These are phyloP conservation scores for Brevipalpus yothersi DNA, from an alignment of 1,140 invertebrate species.

Conservation along the genomic window DNA sequence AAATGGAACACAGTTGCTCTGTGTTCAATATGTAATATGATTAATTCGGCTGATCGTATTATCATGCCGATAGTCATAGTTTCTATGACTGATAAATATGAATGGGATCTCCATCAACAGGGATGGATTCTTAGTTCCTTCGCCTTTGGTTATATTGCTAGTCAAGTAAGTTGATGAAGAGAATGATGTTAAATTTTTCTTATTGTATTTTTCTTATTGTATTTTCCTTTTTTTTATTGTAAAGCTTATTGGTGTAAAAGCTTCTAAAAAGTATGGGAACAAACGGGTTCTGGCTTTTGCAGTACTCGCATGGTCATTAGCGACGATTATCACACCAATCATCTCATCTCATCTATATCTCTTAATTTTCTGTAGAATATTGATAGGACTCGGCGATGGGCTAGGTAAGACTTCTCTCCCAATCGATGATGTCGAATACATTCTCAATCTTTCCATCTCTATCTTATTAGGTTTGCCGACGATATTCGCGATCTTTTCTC, in stretches of 20 bases:
- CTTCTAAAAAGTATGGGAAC: conserved; percentile 40
- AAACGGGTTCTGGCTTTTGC: conserved; percentile 41
- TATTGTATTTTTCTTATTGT: conserved; percentile 6
- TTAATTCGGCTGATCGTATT: conserved; percentile 49
- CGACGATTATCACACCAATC: conserved; percentile 42
- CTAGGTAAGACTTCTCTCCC: conserved; percentile 27
- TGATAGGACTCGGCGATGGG: conserved; percentile 48
- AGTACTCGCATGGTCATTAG: conserved; percentile 46
- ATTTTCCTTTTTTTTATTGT: conserved; percentile 11
- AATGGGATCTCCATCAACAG: conserved; percentile 44
- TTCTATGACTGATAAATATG: conserved; percentile 43
- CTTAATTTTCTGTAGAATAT: conserved; percentile 34
- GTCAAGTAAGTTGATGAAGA: conserved; percentile 28
- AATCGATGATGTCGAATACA: not conserved
- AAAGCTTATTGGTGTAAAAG: conserved; percentile 40
- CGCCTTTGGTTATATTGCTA: conserved; percentile 51
- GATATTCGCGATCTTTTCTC: conserved; percentile 51
- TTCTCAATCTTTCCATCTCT: conserved; percentile 3
- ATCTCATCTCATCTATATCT: conserved; percentile 35
- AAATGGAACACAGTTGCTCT: conserved; percentile 20
- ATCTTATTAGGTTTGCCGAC: conserved; percentile 37
- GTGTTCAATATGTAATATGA: conserved; percentile 48
- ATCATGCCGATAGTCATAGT: conserved; percentile 58
- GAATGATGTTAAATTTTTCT: not conserved
- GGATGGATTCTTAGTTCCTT: conserved; percentile 54